Base-by-base conservation (phyloP, 2,888 invertebrate species). In the Lasius fuliginosus region DNA sequence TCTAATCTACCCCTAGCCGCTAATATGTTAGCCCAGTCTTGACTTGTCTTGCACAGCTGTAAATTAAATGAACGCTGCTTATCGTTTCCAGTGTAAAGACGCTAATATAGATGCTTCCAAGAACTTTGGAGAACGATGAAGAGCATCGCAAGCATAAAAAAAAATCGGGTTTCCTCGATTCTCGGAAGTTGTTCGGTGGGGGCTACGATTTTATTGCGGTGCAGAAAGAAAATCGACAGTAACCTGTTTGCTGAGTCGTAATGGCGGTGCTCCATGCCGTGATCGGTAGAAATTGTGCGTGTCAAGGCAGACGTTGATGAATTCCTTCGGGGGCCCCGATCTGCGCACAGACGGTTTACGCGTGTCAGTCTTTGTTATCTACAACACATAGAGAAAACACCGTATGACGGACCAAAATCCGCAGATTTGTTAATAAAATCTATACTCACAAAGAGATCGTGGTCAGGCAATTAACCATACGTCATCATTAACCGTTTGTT, bases 241-340 rank as follows among this genome's bases (percentile, higher is more conserved):
- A 87, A 95, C 95, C 95, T 97, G 96, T 90, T 96, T 96, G 93
- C 95, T 97, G 1, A 98, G 93, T 87, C 96, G 96, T 82, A 98
- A 94, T 0, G 97, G 96, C 49, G 96, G 96, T 1, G 97, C 97
- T n/a, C 97, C 97, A 91, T 98, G 98, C 27, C 95, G 95, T 75
- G 94, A 95, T 90, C 98, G 96, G 92, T 97, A 97, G 82, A 96
- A 96, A 92, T 98, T 98, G 93, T 98, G 98, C 12, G 97, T 96
- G 67, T 96, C 95, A n/a, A 98, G 95, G 92, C 97, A 98, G 82
- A 97, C 97, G 60, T 96, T 95, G 93, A 97, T 96, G 92, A 98
- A 98, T 91, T 96, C 95, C 90, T 94, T 94, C 77, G 94, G 92
- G 27, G 95, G 92, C 71, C 94, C 95, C 86, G 93, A 94, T 94